Base-by-base conservation (phyloP, 2,797 vertebrate species). In the Lepilemur ruficaudatus region DNA sequence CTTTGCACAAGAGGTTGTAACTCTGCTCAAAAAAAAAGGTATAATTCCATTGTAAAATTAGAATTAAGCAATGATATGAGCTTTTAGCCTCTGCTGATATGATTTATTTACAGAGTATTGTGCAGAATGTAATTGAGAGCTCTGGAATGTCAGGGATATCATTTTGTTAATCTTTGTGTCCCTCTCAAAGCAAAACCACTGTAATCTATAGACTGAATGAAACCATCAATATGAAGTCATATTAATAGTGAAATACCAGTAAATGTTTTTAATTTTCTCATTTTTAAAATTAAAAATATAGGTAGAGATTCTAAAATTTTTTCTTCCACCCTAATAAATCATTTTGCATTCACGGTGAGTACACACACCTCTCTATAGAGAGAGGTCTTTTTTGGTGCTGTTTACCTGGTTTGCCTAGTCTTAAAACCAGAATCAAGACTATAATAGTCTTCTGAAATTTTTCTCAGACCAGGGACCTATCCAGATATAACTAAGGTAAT, bases 31-130 rank as follows among this genome's bases (percentile, higher is more conserved):
- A 75, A 59, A 46, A 22, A 22, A 12, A 25, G 28, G 50, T 55
- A 30, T 84, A 92, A 81, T 87, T 86, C 57, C 32, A 55, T 63
- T 89, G 25, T 84, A 43, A 96, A 93, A 76, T 93, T 46, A 63
- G 14, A 94, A 83, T 70, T 67, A 91, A 73, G 11, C 18, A 91
- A 61, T 75, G 52, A 67, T 75, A 70, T 8, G 61, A 85, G 5
- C 50, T 83, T 92, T 91, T 5, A 70, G 32, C 50, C 43, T 43
- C n/a, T 55, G 20, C 30, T 78, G 50, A n/a, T 3, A 28, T 72
- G 41, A 38, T 28, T 80, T 84, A 81, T 94, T 92, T 90, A 69
- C 35, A 79, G 88, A 88, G n/a, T 70, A 79, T 89, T 85, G 22
- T 48, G 4, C 63, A 91, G 91, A 84, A 81, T 23, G 30, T 32